Conservation (phyloP, 2,797 vertebrate species). For the Syndactyla subalaris region DNA sequence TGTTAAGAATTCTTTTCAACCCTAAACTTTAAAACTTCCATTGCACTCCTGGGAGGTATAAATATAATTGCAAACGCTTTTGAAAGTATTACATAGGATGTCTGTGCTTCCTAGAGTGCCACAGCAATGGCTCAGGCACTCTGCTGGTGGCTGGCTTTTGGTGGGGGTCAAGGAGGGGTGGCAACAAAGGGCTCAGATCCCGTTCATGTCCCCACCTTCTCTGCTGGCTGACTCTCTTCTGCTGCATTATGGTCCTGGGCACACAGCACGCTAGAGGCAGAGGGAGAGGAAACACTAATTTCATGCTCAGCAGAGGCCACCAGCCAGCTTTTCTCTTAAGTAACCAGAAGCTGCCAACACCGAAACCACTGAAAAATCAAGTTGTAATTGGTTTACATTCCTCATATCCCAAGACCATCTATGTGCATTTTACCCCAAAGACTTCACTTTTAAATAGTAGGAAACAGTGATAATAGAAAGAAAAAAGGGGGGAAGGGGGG, state of each 20-base stretch:
- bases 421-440: not conserved
- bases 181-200: not conserved
- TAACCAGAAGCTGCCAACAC: not conserved
- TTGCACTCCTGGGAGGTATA: not conserved
- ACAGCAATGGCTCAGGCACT: not conserved
- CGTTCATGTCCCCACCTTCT: not conserved
- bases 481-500: too few relatives aligned
- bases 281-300: not conserved
- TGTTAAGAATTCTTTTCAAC: constrained; percentile 5
- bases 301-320: not conserved
- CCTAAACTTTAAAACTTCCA: constrained; percentile 13
- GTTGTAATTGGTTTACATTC: fast-evolving
- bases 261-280: not conserved
- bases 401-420: not conserved
- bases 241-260: not conserved
- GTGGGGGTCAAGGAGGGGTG: not conserved
- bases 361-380: not conserved
- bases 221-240: not conserved
- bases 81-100: not conserved
- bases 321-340: not conserved
- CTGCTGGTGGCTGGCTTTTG: not conserved
- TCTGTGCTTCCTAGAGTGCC: not conserved
- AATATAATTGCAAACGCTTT: not conserved
- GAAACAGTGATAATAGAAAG: not conserved
- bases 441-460: not conserved